These are phyloP conservation scores for Microcebus lehilahytsara DNA, from an alignment of 2,113 vertebrate genomes.

Conservation along the genomic window DNA sequence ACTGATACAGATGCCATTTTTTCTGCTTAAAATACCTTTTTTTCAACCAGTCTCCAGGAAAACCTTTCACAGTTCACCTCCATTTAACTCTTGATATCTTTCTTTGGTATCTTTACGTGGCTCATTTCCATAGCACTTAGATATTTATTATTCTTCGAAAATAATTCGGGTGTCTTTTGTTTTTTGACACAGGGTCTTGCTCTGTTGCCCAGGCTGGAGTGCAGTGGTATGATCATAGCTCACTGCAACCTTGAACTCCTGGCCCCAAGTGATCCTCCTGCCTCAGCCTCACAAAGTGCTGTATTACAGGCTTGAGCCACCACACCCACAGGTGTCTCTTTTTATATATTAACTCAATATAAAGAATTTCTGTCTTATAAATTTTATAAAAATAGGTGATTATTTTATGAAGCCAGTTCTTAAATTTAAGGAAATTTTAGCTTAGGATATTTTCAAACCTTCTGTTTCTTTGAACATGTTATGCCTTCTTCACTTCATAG, in stretches of 20 bases:
- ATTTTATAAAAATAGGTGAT: neutral
- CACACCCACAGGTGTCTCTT: neutral
- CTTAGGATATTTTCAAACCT: neutral
- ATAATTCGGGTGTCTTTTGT: neutral
- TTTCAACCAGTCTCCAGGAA: neutral
- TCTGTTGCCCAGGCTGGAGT: neutral
- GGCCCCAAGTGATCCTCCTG: neutral
- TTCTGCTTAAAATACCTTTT: slow-evolving; percentile 22
- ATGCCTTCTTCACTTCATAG: neutral
- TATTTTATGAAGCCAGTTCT: neutral
- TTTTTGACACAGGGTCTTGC: neutral
- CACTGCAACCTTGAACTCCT: neutral
- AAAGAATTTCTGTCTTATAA: neutral
- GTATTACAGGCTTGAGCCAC: neutral
- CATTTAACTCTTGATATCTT: neutral
- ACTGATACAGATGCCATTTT: neutral
- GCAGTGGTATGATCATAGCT: neutral
- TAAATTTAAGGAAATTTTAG: slow-evolving; percentile 23
- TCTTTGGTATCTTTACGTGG: neutral
- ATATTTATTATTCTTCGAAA: slow-evolving; percentile 11
- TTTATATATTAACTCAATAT: neutral
- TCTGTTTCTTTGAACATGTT: neutral
- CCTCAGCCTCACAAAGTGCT: neutral
- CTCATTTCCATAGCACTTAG: neutral
- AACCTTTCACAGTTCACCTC: neutral